A percentile compares a stretch with the other conserved stretches of the same genome.
Evolutionary conservation across 1,140 invertebrate species (phyloP).

Genomic region (Lordiphosa collinella): DNA sequence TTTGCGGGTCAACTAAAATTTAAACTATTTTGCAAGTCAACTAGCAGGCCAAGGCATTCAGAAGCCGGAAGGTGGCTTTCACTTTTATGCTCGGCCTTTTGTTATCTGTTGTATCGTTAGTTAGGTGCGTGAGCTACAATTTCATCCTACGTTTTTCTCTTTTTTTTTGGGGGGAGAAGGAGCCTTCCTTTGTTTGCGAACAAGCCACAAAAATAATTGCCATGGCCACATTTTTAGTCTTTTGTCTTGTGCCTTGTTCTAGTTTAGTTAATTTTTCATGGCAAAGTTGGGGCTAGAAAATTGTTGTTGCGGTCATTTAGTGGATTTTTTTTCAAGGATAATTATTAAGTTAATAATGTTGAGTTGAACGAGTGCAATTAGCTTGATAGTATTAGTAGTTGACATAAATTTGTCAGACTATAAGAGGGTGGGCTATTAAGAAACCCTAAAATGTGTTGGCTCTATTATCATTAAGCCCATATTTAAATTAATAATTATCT

Average conservation of each 20-base stretch:
- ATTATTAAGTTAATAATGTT: too few species aligned
- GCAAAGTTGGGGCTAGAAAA: slow-evolving; percentile 3
- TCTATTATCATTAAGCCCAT: too few species aligned
- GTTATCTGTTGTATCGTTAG: slow-evolving; percentile 10
- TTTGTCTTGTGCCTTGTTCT: slow-evolving; percentile 6
- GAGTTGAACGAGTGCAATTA: too few species aligned
- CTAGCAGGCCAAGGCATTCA: slow-evolving; percentile 34
- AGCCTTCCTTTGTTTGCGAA: slow-evolving; percentile 30
- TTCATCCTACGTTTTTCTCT: slow-evolving; percentile 3
- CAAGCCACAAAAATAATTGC: slow-evolving; percentile 59
- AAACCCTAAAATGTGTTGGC: too few species aligned
- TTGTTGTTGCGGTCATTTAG: slow-evolving; percentile 16
- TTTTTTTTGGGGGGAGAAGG: slow-evolving; percentile 2
- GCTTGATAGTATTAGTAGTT: too few species aligned
- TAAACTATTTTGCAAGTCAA: slow-evolving; percentile 69
- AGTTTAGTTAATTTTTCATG: slow-evolving; percentile 26
- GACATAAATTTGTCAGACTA: too few species aligned
- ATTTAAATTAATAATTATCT: too few species aligned
- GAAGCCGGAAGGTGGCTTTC: slow-evolving; percentile 29
- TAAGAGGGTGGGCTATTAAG: too few species aligned
- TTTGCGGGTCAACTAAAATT: slow-evolving; percentile 62
- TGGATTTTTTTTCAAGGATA: neutral
- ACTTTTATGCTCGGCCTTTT: slow-evolving; percentile 10
- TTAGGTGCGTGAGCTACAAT: slow-evolving; percentile 5
- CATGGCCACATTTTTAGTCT: slow-evolving; percentile 18